Evolutionary conservation across 2,113 vertebrate species (phyloP), one percentile per base, ranked within the genome.

Genomic region (Cynoglossus semilaevis): DNA sequence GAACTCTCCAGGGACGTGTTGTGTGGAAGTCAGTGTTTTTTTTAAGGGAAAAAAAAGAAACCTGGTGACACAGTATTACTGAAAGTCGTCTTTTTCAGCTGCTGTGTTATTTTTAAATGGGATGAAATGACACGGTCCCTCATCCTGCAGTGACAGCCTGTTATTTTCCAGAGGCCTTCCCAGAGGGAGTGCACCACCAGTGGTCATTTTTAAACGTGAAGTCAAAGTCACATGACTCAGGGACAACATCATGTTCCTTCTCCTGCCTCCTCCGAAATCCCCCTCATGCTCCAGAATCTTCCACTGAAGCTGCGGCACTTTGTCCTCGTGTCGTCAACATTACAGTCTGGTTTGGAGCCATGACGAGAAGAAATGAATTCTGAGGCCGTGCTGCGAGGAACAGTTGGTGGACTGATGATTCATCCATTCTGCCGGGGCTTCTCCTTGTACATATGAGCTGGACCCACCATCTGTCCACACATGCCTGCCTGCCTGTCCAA

Each of bases 401-500:
- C 84, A 85, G 79, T 82, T 85, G 79, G 77, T 67, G 48, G 69
- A 72, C 67, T 18, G 70, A 70, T 84, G 81, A 86, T 76, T 86
- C 82, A 82, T 72, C 51, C 63, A 11, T 69, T 80, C 66, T 86
- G 68, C 69, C 51, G 72, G 81, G 79, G 77, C 70, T 81, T 76
- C 77, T 76, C 70, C 76, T 60, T 47, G 46, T 74, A 52, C 34
- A 36, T 53, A 64, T 15, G 70, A 76, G 76, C 64, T 55, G 72
- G 63, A 77, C 60, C 66, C 16, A 68, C 82, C 79, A 82, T 76
- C 81, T 86, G 73, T 72, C 79, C 72, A 51, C 67, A 2, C 55
- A 29, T 58, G 72, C 68, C 59, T 70, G 60, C 55, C 53, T 11
- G 59, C 81, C 55, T 58, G 72, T 59, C 59, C 68, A 58, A 29